Evolutionary conservation across 2,113 vertebrate species (phyloP).

Genomic region (Ornithorhynchus anatinus): DNA sequence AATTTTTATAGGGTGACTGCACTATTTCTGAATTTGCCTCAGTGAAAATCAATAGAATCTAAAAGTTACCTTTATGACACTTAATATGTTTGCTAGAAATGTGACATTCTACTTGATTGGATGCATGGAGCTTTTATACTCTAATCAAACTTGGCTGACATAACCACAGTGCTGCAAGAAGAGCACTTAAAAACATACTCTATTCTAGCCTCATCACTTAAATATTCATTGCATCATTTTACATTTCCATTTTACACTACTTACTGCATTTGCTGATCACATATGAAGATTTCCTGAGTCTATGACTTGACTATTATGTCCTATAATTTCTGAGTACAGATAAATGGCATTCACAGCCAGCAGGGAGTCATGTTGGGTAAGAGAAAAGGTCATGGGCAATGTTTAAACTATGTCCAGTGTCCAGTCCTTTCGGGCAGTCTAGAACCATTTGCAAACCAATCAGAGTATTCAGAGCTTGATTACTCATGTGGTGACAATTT

Average conservation of each 20-base stretch:
- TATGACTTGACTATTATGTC: neutral
- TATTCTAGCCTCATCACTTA: neutral
- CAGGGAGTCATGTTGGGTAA: neutral
- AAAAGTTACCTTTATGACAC: constrained; percentile 15
- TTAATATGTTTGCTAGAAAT: constrained; percentile 26
- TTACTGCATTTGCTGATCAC: constrained; percentile 13
- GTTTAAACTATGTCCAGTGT: too few relatives aligned
- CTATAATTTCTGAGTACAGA: neutral
- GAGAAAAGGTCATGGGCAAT: neutral
- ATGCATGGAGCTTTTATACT: neutral
- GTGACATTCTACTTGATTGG: neutral
- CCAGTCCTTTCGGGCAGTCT: too few relatives aligned
- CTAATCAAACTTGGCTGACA: neutral
- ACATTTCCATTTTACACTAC: neutral
- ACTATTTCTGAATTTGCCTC: neutral
- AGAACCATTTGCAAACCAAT: too few relatives aligned
- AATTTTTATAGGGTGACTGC: constrained; percentile 1
- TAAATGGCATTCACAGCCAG: too few relatives aligned
- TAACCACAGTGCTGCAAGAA: neutral
- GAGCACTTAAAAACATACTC: neutral
- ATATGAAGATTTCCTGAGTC: constrained; percentile 13
- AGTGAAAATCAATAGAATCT: constrained; percentile 21
- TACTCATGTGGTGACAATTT: too few relatives aligned
- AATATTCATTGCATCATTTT: neutral
- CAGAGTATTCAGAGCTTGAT: too few relatives aligned